Percentiles rank a stretch among this genome's conserved stretches.
Conservation (phyloP, 2,113 vertebrate genomes). For the Balaenoptera acutorostrata region DNA sequence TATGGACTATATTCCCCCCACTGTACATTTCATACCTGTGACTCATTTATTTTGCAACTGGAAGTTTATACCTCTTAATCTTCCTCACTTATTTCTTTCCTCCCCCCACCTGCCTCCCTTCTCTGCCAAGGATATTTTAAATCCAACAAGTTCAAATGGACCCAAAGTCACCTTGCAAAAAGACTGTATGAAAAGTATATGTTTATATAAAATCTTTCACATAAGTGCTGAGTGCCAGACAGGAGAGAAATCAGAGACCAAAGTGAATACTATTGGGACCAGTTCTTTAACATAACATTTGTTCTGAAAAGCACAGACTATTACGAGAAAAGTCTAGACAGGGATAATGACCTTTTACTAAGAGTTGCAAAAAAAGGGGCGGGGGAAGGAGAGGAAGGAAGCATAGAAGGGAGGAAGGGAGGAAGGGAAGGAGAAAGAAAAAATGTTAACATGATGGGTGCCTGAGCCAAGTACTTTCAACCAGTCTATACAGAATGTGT, state of each 20-base stretch:
- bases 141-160: neutral
- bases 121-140: neutral
- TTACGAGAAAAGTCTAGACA: constrained; percentile 14
- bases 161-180: constrained; percentile 8
- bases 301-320: neutral
- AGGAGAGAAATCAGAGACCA: neutral
- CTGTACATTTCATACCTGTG: neutral
- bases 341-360: constrained; percentile 9
- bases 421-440: neutral
- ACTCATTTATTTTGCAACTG: neutral
- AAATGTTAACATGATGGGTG: neutral
- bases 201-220: neutral
- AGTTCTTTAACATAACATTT: neutral
- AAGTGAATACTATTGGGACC: neutral
- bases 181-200: neutral
- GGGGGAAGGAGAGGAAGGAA: neutral
- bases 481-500: neutral
- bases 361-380: neutral
- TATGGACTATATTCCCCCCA: neutral
- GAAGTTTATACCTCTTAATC: neutral
- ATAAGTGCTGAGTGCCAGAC: neutral
- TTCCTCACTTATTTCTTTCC: neutral
- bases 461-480: neutral
- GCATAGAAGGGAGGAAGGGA: neutral
- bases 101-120: neutral